Base-by-base conservation (phyloP, 1,140 invertebrate species). In the Drosophila sp. region DNA sequence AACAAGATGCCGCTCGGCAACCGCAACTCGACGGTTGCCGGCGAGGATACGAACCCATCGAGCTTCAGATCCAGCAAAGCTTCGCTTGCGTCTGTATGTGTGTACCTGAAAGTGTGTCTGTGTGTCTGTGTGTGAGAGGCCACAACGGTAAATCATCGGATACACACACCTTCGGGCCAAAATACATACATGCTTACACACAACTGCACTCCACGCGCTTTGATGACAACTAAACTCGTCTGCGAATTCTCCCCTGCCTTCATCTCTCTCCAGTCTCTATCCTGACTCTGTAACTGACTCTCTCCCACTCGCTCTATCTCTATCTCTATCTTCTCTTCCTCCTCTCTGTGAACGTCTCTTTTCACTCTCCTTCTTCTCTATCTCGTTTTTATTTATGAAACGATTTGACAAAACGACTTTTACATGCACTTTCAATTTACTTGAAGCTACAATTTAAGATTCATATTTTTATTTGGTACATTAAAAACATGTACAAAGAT, bases 91-190 rank as follows among this genome's bases (percentile, higher is more conserved):
- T 25, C 25, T 50, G 40, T 18, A 18, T 0, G 41, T 18, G 4
- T 50, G 48, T 67, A 4, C 3, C 2, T 27, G 25, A 27, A n/a
- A 21, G 21, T 36, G 40, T 34, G 0, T 69, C 45, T 16, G 36
- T 73, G 50, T 70, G 14, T 45, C 18, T 73, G 45, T 53, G 41
- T 46, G 51, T 59, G 72, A 63, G 67, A 70, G 83, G 83, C 83
- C 83, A 89, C 83, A 89, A 89, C 83, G 63, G 83, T 89, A 89
- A 89, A 89, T 89, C 83, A 89, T 77, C 76, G 53, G 62, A 64
- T 48, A 67, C 41, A 61, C 54, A 63, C 79, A 18, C 43, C 59
- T 54, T 32, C 38, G 43, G 36, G 59, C 27, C 56, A 43, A 41
- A 45, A 70, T 16, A 54, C 40, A 57, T 16, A 57, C 14, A 61